Conservation (phyloP, 2,113 vertebrate species). For the Sula dactylatra region DNA sequence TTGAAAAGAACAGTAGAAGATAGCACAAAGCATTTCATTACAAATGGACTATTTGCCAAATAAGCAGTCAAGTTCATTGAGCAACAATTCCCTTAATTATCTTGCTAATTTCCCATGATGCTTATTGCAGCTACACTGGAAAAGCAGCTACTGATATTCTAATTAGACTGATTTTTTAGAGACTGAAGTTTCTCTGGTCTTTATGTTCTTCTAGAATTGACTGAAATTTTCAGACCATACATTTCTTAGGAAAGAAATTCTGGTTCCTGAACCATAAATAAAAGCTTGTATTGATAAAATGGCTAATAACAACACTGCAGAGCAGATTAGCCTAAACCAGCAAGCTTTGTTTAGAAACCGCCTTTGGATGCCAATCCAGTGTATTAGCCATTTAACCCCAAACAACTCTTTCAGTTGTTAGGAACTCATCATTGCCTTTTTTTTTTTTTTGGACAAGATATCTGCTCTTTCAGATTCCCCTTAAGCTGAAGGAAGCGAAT, state of each 20-base stretch:
- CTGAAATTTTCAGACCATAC: not conserved
- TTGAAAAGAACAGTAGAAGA: not conserved
- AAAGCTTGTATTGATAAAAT: not conserved
- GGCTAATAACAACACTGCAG: not conserved
- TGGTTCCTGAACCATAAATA: not conserved
- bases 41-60: not conserved
- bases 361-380: not conserved
- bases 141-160: conserved; percentile 7
- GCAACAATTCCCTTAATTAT: not conserved
- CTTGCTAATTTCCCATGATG: not conserved
- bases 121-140: not conserved
- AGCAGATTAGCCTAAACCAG: not conserved
- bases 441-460: not conserved
- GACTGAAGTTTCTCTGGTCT: not conserved
- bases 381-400: not conserved
- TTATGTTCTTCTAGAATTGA: not conserved
- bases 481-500: not conserved
- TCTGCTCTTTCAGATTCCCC: not conserved
- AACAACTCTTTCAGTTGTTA: not conserved
- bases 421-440: not conserved
- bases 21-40: not conserved
- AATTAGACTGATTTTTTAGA: not conserved
- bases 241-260: not conserved
- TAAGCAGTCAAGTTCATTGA: not conserved
- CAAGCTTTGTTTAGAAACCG: not conserved